These are phyloP conservation scores for Chrysomallon squamiferum DNA, from an alignment of 1,140 invertebrate species.

Conservation along the genomic window DNA sequence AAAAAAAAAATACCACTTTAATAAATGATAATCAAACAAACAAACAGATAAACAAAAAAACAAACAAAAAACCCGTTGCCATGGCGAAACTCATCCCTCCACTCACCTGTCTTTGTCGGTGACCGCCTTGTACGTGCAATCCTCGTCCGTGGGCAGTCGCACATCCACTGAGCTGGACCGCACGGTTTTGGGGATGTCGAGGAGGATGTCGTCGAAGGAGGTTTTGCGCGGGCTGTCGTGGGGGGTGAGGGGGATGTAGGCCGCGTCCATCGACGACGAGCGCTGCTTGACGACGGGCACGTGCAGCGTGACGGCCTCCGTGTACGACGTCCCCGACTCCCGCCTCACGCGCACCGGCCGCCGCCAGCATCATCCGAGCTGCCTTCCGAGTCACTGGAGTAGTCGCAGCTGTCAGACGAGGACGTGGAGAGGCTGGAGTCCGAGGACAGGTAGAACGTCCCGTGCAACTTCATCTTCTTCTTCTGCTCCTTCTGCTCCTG, in stretches of 20 bases:
- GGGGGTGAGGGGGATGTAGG: constrained; percentile 27
- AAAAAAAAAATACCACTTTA: too few relatives aligned
- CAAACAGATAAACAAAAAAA: too few relatives aligned
- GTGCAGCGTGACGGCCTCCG: constrained; percentile 49
- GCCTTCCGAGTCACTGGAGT: constrained; percentile 2
- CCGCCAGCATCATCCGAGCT: neutral
- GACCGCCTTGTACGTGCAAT: constrained; percentile 80
- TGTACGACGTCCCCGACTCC: constrained; percentile 21
- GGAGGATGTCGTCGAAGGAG: constrained; percentile 12
- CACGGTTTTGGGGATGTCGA: constrained; percentile 36
- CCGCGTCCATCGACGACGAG: constrained; percentile 56
- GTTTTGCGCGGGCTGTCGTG: constrained; percentile 20
- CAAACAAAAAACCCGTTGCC: too few relatives aligned
- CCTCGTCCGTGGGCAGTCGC: constrained; percentile 84
- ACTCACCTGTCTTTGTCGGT: constrained; percentile 11
- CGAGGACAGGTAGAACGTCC: too few relatives aligned
- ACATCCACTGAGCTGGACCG: constrained; percentile 91
- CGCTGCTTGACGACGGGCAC: constrained; percentile 55
- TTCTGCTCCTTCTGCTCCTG: neutral
- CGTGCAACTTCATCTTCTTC: neutral
- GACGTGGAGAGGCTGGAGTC: too few relatives aligned
- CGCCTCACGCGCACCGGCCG: neutral
- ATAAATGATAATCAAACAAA: too few relatives aligned
- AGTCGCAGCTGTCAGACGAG: neutral
- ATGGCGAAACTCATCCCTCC: too few relatives aligned